Base-by-base conservation (phyloP, 2,888 invertebrate species). In the Pterostichus niger region DNA sequence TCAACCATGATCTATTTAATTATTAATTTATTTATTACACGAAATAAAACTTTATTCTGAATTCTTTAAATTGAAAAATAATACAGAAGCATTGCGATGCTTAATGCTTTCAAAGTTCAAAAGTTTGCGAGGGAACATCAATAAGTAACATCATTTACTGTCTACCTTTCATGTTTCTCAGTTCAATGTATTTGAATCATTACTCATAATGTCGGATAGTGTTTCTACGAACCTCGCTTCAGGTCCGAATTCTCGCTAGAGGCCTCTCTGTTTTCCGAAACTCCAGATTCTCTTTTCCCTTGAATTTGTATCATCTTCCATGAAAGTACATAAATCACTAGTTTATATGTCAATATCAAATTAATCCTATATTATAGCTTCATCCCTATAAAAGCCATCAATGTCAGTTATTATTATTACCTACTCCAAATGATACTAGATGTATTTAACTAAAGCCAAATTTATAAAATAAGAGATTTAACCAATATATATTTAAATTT, bases 281-380 rank as follows among this genome's bases (percentile, higher is more conserved):
- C 1, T 3, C 2, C 40, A 10, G 11, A n/a, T 15, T 46, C 46
- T 40, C 46, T 7, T 7, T 71, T 59, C 71, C 46, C 11, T 40
- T 17, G 46, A 71, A 46, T 15, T 46, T 71, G 71, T 71, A 71
- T 71, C 71, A 71, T 71, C 71, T 71, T 46, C 44, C 24, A 71
- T 13, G 71, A 46, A 71, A 71, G 46, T 46, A 71, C 49, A 71
- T 71, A 71, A 71, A 71, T 71, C 71, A 71, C 11, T 10, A 17
- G 17, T 15, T 15, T 24, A 71, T 71, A 71, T 24, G n/a, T 17
- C n/a, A 71, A 71, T 71, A 71, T 71, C 71, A 31, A 46, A 71
- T 71, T 44, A 10, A 15, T 15, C 35, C 35, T 31, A 31, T 31
- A 11, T 64, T 31, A 64, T 64, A 33, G 35, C 64, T 35, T 64